Base-by-base conservation (phyloP, 2,113 vertebrate species). In the Natator depressus region DNA sequence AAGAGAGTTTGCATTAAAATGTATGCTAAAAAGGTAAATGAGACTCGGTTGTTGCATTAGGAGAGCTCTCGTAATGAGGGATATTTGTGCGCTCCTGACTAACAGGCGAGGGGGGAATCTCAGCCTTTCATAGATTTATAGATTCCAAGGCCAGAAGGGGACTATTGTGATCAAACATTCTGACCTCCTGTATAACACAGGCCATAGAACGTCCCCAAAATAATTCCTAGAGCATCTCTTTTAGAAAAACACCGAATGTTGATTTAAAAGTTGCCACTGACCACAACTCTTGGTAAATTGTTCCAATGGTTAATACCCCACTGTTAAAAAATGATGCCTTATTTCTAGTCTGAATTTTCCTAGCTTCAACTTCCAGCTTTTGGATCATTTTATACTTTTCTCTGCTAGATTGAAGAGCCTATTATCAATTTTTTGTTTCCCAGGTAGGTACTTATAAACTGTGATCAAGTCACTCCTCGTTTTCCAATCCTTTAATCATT, bases 41-140 rank as follows among this genome's bases (percentile, higher is more conserved):
- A 54, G 2, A 0, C 3, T 53, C 17, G 47, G 11, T 47, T 47
- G 53, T 50, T 1, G 0, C 1, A 1, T 35, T 10, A 49, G 82
- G 72, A 79, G 0, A 79, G 38, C 50, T 7, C 4, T n/a, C 57
- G n/a, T 31, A 65, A 53, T 6, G 35, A 38, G n/a, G n/a, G 19
- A 11, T 25, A 17, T 31, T 55, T 29, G 20, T 57, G 79, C 4
- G 38, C 27, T 54, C 12, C 84, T 46, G 72, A 46, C 0, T 0
- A 59, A 46, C 20, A 12, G 12, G 5, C 12, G 22, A 6, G 11
- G 35, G 19, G 35, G n/a, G 17, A 69, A 69, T 69, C 35, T n/a
- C 65, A 69, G n/a, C 65, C 31, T 69, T 69, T 20, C 35, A 69
- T 20, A 69, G 65, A 69, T 72, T 38, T 72, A 38, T 17, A 72